Conservation (phyloP, 2,888 invertebrate genomes). For the Melieria crassipennis region DNA sequence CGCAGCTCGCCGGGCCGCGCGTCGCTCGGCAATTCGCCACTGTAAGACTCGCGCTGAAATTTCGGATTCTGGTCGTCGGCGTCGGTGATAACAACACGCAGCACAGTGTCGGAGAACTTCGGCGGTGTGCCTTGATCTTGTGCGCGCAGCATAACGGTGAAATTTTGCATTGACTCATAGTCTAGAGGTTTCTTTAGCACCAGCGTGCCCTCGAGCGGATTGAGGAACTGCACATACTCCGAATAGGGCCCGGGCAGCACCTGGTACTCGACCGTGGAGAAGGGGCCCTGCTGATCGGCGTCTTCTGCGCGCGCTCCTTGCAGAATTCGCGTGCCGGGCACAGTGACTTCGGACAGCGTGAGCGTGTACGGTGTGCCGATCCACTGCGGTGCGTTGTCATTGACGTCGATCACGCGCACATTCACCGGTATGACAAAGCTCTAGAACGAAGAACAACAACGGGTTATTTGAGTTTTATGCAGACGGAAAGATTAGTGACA, state of each 20-base stretch:
- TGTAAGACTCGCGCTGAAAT: conserved; percentile 80
- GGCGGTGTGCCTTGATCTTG: conserved; percentile 87
- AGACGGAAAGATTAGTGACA: no score
- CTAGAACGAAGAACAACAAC: conserved; percentile 43
- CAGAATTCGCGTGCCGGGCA: conserved; percentile 76
- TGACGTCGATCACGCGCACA: conserved; percentile 85
- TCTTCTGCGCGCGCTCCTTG: conserved; percentile 82
- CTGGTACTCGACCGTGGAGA: conserved; percentile 85
- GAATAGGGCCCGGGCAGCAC: conserved; percentile 81
- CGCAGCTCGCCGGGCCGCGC: conserved; percentile 68
- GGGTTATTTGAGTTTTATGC: no score
- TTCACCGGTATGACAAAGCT: conserved; percentile 65
- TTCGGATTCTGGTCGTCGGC: conserved; percentile 93
- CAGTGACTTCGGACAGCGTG: conserved; percentile 85
- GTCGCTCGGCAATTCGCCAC: conserved; percentile 74
- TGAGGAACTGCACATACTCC: conserved; percentile 84
- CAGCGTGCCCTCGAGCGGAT: conserved; percentile 85
- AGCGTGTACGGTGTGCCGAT: conserved; percentile 82
- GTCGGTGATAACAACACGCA: conserved; percentile 83
- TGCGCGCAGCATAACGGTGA: conserved; percentile 79
- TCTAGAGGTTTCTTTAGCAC: conserved; percentile 83
- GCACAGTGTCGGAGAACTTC: conserved; percentile 76
- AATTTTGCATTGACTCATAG: conserved; percentile 81
- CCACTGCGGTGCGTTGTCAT: conserved; percentile 89
- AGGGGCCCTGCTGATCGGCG: conserved; percentile 88